These are phyloP conservation scores for Lagocephalus sceleratus DNA, from an alignment of 2,797 vertebrate species.

Conservation along the genomic window DNA sequence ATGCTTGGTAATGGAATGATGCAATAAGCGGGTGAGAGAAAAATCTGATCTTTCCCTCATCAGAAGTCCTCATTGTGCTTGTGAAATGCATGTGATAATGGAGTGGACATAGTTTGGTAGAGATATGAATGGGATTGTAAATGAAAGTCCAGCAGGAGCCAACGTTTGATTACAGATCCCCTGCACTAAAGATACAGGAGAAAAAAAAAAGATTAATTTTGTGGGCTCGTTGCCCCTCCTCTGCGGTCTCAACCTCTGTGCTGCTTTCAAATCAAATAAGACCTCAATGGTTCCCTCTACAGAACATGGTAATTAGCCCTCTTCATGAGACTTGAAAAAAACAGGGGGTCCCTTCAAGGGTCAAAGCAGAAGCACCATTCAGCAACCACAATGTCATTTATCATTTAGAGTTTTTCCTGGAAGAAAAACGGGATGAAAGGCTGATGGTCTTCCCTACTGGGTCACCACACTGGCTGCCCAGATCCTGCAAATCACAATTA, in stretches of 20 bases:
- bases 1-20: conserved; percentile 22
- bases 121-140: conserved; percentile 52
- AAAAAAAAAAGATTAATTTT: conserved; percentile 64
- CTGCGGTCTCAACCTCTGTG: conserved; percentile 41
- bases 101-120: conserved; percentile 11
- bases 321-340: conserved; percentile 61
- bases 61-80: conserved; percentile 1
- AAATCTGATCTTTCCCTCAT: conserved; percentile 10
- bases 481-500: conserved; percentile 59
- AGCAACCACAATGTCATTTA: conserved; percentile 67
- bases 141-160: conserved; percentile 46
- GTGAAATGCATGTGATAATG: conserved; percentile 19
- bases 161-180: conserved; percentile 63
- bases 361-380: conserved; percentile 68
- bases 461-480: conserved; percentile 53
- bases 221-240: conserved; percentile 45
- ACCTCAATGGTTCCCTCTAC: conserved; percentile 68
- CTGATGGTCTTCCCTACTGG: conserved; percentile 60
- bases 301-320: conserved; percentile 77
- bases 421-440: conserved; percentile 50
- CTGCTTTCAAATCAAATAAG: conserved; percentile 74
- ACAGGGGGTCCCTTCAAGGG: conserved; percentile 53
- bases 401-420: conserved; percentile 60
- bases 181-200: conserved; percentile 42
- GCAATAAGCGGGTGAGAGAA: conserved; percentile 21